These are phyloP conservation scores for Syngnathus typhle DNA, from an alignment of 2,113 vertebrate genomes.

Conservation along the genomic window DNA sequence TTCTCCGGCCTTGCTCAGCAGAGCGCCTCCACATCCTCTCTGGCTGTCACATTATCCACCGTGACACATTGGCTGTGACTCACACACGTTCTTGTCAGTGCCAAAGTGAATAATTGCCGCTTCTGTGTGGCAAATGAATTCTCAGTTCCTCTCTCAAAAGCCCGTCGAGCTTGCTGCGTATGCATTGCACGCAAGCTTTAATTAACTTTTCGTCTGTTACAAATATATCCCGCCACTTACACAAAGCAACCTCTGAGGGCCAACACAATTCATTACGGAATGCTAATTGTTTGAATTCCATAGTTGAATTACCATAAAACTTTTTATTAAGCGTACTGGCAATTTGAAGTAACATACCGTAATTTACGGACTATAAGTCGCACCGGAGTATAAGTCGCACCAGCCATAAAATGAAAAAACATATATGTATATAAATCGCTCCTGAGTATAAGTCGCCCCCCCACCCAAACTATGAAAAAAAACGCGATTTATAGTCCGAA, in stretches of 20 bases:
- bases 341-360: neutral
- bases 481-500: no score
- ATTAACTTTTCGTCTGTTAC: neutral
- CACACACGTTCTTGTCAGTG: constrained; percentile 42
- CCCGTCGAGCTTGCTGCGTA: constrained; percentile 5
- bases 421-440: no score
- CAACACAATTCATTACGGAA: no score
- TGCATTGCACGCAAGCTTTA: neutral
- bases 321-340: neutral
- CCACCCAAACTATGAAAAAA: no score
- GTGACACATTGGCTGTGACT: constrained; percentile 49
- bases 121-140: constrained; percentile 23
- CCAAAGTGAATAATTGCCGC: constrained; percentile 35
- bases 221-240: neutral
- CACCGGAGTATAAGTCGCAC: no score
- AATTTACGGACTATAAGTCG: no score
- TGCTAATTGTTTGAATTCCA: neutral
- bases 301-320: neutral
- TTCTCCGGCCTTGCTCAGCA: constrained; percentile 49
- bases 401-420: no score
- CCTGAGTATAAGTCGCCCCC: no score
- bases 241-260: neutral
- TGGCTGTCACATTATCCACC: constrained; percentile 47
- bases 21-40: constrained; percentile 54
- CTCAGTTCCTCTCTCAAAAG: neutral